Percentiles rank a stretch among this genome's conserved stretches.
Evolutionary conservation across 2,113 vertebrate genomes (phyloP).

Genomic region (Phaethon lepturus): DNA sequence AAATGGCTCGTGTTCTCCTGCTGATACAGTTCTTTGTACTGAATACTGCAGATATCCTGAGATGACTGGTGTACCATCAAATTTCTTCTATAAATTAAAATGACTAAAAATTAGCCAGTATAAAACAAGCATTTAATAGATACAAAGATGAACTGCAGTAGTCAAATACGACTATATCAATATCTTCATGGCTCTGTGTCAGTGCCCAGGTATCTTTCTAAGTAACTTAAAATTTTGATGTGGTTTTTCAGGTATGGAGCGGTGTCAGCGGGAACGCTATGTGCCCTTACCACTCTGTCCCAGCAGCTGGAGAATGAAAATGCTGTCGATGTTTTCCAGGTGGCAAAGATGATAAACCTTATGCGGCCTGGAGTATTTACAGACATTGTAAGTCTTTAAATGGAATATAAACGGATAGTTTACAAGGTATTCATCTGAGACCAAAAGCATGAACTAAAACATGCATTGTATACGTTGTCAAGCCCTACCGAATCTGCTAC

Average conservation of each 20-base stretch:
- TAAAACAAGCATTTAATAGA: background rate
- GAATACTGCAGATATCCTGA: background rate
- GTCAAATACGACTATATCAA: background rate
- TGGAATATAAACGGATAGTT: background rate
- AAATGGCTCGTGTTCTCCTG: background rate
- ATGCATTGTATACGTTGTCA: background rate
- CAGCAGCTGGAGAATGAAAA: slow-evolving; percentile 97
- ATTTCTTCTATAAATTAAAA: background rate
- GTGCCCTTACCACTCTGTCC: slow-evolving; percentile 94
- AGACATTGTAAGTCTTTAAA: slow-evolving; percentile 89
- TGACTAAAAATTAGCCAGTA: background rate
- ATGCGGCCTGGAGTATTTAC: slow-evolving; percentile 99
- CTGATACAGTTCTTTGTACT: background rate
- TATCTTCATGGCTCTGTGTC: background rate
- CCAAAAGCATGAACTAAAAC: background rate
- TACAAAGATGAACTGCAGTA: background rate
- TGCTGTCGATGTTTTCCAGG: slow-evolving; percentile 96
- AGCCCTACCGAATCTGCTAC: background rate
- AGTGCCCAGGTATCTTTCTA: background rate
- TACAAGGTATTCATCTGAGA: background rate
- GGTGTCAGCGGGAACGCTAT: slow-evolving; percentile 93
- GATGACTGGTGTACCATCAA: background rate
- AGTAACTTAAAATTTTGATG: background rate
- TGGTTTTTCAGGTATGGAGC: slow-evolving; percentile 87
- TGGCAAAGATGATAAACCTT: slow-evolving; percentile 99